Percentiles rank a stretch among this genome's conserved stretches.
Evolutionary conservation across 1,140 invertebrate genomes (phyloP).

Genomic region (Fopius arisanus): DNA sequence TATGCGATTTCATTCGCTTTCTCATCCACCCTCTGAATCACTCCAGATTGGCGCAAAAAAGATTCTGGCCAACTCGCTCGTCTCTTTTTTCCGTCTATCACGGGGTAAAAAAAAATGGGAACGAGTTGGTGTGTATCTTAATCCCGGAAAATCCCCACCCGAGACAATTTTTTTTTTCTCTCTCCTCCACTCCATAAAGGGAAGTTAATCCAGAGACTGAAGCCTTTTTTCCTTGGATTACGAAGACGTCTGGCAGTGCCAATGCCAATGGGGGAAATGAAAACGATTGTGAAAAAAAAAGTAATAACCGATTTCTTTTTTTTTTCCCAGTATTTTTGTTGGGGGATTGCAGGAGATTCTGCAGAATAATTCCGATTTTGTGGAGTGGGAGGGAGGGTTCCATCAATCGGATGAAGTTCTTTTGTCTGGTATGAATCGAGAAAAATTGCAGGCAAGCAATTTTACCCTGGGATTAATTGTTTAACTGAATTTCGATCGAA

Average conservation of each 20-base stretch:
- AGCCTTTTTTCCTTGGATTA: slow-evolving; percentile 6
- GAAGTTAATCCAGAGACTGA: slow-evolving; percentile 24
- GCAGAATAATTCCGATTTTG: not conserved
- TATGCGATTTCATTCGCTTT: not conserved
- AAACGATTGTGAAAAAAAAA: slow-evolving; percentile 2
- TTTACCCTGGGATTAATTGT: not conserved
- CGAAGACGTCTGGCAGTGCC: not conserved
- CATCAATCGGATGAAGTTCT: too few relatives aligned
- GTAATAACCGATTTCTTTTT: not conserved
- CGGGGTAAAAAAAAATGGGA: not conserved
- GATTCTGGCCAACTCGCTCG: not conserved
- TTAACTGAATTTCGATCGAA: not conserved
- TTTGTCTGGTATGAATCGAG: too few relatives aligned
- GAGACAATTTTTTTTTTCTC: slow-evolving; percentile 16
- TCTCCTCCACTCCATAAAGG: not conserved
- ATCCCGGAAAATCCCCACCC: slow-evolving; percentile 20
- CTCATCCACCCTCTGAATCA: not conserved
- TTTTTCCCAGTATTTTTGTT: not conserved
- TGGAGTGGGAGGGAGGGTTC: not conserved
- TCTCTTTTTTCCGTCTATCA: not conserved
- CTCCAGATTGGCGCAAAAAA: not conserved
- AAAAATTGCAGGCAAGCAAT: too few relatives aligned
- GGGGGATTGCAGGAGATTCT: not conserved
- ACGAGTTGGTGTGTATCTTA: slow-evolving; percentile 19
- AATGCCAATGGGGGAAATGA: slow-evolving; percentile 6